Evolutionary conservation across 23 tunicate genomes (phyloP), one percentile per base, ranked within the genome.

Genomic region (Phallusia fumigata): DNA sequence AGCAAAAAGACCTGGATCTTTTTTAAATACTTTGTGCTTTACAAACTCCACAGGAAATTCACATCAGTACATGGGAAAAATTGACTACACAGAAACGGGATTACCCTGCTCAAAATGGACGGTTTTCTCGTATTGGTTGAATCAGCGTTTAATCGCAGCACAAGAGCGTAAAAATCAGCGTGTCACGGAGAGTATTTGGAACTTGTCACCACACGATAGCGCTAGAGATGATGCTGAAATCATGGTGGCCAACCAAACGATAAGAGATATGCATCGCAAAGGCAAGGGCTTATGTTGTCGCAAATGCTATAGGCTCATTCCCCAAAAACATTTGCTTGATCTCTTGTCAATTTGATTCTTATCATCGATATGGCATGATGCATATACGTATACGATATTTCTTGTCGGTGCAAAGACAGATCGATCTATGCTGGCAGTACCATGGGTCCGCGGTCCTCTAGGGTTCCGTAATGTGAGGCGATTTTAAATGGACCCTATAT

Each of bases 81-180:
- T 84, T 2, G 33, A 58, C 30, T 31, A 19, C 24, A 84, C 87
- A 34, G 76, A 76, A 30, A 52, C 81, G 0, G 87, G 87, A 33
- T 6, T 52, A 81, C 31, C 51, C 0, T 84, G 87, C 36, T 19
- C 87, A 5, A 35, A 76, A 21, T 84, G 87, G 87, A 72, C 52
- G 11, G 64, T 22, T 1, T 84, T 84, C 52, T n/a, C 76, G 0
- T 19, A 53, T n/a, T 76, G 75, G 81, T 36, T 84, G 52, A 3
- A 36, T 12, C 75, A 36, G 33, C 75, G 76, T 0, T 16, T 84
- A 0, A 49, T 28, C 35, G 51, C 32, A 15, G 35, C 79, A 28
- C 35, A 44, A 36, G 19, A 73, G 35, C 32, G 32, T 15, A 74
- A 52, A 19, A 44, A 40, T 12, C 6, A 77, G 2, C 28, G 53